Conservation (phyloP, 2,113 vertebrate species). For the Pangasianodon hypophthalmus region DNA sequence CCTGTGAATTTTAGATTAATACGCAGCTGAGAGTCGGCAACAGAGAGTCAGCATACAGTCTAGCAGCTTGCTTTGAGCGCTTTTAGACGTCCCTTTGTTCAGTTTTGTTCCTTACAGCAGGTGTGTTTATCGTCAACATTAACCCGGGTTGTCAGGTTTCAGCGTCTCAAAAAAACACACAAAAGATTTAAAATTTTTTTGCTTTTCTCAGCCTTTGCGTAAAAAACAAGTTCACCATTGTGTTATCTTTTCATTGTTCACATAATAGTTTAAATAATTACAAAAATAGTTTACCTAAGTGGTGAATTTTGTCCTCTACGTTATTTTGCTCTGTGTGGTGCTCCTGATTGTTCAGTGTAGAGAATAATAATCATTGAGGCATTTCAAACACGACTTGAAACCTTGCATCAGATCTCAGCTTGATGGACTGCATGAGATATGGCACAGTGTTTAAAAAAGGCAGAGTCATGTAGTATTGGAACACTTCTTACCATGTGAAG, state of each 20-base stretch:
- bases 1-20: background rate
- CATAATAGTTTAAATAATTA: too few relatives aligned
- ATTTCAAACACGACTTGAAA: background rate
- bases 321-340: background rate
- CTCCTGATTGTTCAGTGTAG: constrained; percentile 6
- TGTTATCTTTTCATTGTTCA: too few relatives aligned
- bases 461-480: background rate
- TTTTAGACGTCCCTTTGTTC: background rate
- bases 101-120: background rate
- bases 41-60: background rate
- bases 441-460: background rate
- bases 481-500: background rate
- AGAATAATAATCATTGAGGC: background rate
- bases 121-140: background rate
- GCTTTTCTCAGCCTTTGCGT: background rate
- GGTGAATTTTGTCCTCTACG: background rate
- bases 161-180: background rate
- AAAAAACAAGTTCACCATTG: background rate
- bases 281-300: background rate
- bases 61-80: background rate
- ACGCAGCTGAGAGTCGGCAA: background rate
- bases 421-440: background rate
- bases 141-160: background rate
- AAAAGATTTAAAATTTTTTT: background rate
- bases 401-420: background rate